phyloP scores from a whole-genome alignment of 2,113 vertebrate species.

The Toxotes chatareus region DNA sequence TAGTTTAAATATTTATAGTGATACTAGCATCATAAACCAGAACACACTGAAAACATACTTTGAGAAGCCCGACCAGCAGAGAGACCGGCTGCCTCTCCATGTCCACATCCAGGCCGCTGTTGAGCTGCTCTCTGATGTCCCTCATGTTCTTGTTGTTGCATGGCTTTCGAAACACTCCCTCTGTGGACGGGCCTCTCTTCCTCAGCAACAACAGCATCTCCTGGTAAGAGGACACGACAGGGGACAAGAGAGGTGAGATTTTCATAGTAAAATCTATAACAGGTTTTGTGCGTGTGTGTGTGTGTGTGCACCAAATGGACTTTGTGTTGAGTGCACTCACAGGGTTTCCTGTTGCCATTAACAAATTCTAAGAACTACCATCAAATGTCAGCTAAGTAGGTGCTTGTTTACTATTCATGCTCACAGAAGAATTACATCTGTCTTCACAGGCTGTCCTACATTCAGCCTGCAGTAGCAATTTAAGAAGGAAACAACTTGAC shows the following conservation, averaged over 20 bases:
- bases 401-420: background rate
- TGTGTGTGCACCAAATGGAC: background rate
- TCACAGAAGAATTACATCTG: background rate
- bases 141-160: slow-evolving; percentile 91
- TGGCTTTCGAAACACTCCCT: slow-evolving; percentile 93
- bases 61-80: slow-evolving; percentile 91
- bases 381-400: background rate
- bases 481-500: background rate
- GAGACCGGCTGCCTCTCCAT: slow-evolving; percentile 86
- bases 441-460: background rate
- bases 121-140: slow-evolving; percentile 90
- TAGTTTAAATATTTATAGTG: background rate
- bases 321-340: background rate
- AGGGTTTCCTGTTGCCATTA: slow-evolving; percentile 12
- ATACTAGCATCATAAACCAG: background rate
- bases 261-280: background rate
- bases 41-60: slow-evolving; percentile 80
- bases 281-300: background rate
- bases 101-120: slow-evolving; percentile 84
- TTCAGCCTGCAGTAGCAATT: too few relatives aligned
- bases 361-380: background rate
- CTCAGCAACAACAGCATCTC: slow-evolving; percentile 89
- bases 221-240: slow-evolving; percentile 69
- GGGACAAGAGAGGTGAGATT: background rate
- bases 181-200: slow-evolving; percentile 89